Conservation (phyloP, 2,888 invertebrate species). For the Keiferia lycopersicella region DNA sequence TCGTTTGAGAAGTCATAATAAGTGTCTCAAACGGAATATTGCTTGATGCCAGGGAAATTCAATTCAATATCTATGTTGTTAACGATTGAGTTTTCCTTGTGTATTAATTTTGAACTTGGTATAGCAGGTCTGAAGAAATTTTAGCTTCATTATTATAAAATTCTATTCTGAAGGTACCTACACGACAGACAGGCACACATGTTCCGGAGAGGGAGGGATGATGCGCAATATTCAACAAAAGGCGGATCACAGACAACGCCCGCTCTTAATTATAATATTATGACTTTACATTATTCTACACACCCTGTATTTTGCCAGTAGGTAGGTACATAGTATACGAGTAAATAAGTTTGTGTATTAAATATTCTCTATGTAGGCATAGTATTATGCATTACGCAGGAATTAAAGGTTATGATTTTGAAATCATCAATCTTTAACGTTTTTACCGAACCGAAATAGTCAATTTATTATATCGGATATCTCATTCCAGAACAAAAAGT, state of each 20-base stretch:
- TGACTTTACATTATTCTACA: slow-evolving; percentile 73
- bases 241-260: slow-evolving; percentile 66
- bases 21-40: too few relatives aligned
- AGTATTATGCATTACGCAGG: too few relatives aligned
- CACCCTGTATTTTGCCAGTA: slow-evolving; percentile 42
- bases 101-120: background rate
- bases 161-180: background rate
- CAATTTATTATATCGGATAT: too few relatives aligned
- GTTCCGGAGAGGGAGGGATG: slow-evolving; percentile 39
- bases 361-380: too few relatives aligned
- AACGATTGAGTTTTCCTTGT: too few relatives aligned
- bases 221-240: slow-evolving; percentile 52
- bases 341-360: slow-evolving; percentile 29
- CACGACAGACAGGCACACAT: slow-evolving; percentile 29
- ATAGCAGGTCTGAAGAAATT: background rate
- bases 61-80: too few relatives aligned
- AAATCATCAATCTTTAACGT: too few relatives aligned
- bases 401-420: too few relatives aligned
- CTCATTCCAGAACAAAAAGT: too few relatives aligned
- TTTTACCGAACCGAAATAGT: too few relatives aligned
- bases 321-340: slow-evolving; percentile 44
- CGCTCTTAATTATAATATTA: slow-evolving; percentile 70
- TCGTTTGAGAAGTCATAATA: background rate
- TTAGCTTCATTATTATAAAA: background rate
- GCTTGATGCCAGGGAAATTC: too few relatives aligned